Conservation (phyloP, 2,888 invertebrate genomes). For the Lasioglossum oenotherae region DNA sequence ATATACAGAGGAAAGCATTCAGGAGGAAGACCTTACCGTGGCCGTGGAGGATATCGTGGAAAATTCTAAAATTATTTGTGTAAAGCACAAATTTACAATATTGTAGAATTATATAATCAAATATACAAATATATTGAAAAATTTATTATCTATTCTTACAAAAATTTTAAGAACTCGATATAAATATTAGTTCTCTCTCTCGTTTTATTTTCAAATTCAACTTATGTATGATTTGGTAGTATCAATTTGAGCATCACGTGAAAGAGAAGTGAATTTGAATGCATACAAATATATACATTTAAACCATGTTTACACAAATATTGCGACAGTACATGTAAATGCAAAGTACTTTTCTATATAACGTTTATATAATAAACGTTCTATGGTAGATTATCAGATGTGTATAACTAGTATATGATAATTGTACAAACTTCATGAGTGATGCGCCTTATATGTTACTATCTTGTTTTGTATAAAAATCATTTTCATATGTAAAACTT, state of each 20-base stretch:
- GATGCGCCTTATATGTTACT: slow-evolving; percentile 8
- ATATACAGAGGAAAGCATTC: slow-evolving; percentile 68
- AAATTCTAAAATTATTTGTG: slow-evolving; percentile 62
- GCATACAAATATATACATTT: neutral
- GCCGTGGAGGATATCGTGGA: slow-evolving; percentile 71
- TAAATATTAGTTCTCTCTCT: slow-evolving; percentile 10
- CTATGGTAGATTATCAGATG: slow-evolving; percentile 3
- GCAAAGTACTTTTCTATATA: slow-evolving; percentile 35
- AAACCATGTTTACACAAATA: slow-evolving; percentile 20
- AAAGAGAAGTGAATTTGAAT: neutral
- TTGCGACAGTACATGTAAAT: slow-evolving; percentile 14
- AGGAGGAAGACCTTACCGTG: slow-evolving; percentile 72
- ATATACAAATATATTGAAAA: slow-evolving; percentile 42
- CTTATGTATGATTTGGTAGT: slow-evolving; percentile 7
- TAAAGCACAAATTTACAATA: slow-evolving; percentile 48
- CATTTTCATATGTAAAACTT: slow-evolving; percentile 18
- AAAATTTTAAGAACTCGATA: slow-evolving; percentile 5
- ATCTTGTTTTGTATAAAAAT: slow-evolving; percentile 8
- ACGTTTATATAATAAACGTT: slow-evolving; percentile 42
- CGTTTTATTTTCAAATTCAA: slow-evolving; percentile 17
- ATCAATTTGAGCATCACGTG: slow-evolving; percentile 9
- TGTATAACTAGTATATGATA: slow-evolving; percentile 15
- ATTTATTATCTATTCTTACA: slow-evolving; percentile 49
- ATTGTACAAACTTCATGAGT: slow-evolving; percentile 5
- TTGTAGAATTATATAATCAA: slow-evolving; percentile 52